Evolutionary conservation across 37 sponge, comb jelly and placozoan species (phyloP).

Genomic region (Theonella swinhoei): DNA sequence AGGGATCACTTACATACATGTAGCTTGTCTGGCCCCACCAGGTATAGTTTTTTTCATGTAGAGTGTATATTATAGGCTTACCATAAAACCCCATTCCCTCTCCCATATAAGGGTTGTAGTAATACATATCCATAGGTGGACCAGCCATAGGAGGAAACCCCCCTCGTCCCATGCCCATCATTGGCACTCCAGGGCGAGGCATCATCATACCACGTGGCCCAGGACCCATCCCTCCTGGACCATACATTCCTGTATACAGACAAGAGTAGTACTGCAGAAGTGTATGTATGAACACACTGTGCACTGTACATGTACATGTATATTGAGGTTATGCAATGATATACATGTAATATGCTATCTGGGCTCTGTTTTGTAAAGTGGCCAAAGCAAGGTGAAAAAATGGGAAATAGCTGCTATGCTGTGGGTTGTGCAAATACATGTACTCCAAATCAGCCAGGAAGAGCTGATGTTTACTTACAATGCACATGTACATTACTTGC

Average conservation of each 20-base stretch:
- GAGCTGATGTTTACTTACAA: too few species aligned
- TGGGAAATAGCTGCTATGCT: too few species aligned
- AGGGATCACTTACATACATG: too few species aligned
- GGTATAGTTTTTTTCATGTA: too few species aligned
- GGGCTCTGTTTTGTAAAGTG: not conserved
- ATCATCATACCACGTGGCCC: slow-evolving; percentile 44
- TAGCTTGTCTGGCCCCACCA: too few species aligned
- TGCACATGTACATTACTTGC: too few species aligned
- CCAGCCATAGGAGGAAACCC: slow-evolving; percentile 11
- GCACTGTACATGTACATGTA: not conserved
- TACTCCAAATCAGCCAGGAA: too few species aligned
- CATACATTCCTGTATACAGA: not conserved
- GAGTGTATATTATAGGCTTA: too few species aligned
- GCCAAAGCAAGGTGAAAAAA: too few species aligned
- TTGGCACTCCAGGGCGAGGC: not conserved
- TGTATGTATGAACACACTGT: not conserved
- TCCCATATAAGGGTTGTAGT: slow-evolving; percentile 51
- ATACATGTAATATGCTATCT: not conserved
- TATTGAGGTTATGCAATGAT: not conserved
- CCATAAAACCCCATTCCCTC: slow-evolving; percentile 50
- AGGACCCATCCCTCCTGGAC: slow-evolving; percentile 9
- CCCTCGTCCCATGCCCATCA: slow-evolving; percentile 52
- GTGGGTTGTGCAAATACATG: too few species aligned
- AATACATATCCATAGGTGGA: slow-evolving; percentile 42
- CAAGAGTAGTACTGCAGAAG: too few species aligned